Base-by-base conservation (phyloP, 2,797 vertebrate genomes). In the Notolabrus celidotus region DNA sequence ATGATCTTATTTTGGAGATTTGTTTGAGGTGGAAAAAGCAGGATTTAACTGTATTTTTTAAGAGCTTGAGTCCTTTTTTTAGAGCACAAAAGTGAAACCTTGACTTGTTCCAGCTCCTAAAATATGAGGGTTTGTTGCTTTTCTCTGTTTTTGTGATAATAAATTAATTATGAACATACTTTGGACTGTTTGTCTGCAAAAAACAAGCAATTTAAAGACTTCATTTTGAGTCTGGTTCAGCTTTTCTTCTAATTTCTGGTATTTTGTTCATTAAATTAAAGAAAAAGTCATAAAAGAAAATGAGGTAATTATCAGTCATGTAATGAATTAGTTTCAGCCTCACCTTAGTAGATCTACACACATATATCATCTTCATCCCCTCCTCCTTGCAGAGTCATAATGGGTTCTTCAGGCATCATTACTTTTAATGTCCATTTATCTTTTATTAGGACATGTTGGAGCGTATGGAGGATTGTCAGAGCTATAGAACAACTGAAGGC, bases 341-440 rank as follows among this genome's bases (percentile, higher is more conserved):
- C 17, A 20, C 15, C 15, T 19, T 11, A 38, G 34, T 56, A 4
- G 5, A 61, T 41, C 20, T 38, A 11, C 8, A 25, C 43, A 3
- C 1, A 10, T 45, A 10, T 25, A 27, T 34, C 23, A 27, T 34
- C 42, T 29, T 3, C 17, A 4, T 58, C 31, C 0, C 11, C 1
- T 0, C 0, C 38, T 43, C 27, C 31, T 8, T 41, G 1, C n/a
- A 11, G 10, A 27, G 27, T 23, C 59, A 39, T 33, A 34, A 69
- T 19, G 14, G 39, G 56, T 52, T 22, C 20, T 1, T 20, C 42
- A 51, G 2, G 3, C 27, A 25, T 76, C 64, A 45, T 38, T 43
- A 51, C 17, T 14, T 25, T 64, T 69, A 60, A 65, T 42, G 45
- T 47, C 56, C 50, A 61, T 81, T 74, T 66, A 65, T 80, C 43